Percentiles rank a stretch among this genome's conserved stretches.
Evolutionary conservation across 2,797 vertebrate genomes (phyloP).

Genomic region (Allochrocebus solatus): DNA sequence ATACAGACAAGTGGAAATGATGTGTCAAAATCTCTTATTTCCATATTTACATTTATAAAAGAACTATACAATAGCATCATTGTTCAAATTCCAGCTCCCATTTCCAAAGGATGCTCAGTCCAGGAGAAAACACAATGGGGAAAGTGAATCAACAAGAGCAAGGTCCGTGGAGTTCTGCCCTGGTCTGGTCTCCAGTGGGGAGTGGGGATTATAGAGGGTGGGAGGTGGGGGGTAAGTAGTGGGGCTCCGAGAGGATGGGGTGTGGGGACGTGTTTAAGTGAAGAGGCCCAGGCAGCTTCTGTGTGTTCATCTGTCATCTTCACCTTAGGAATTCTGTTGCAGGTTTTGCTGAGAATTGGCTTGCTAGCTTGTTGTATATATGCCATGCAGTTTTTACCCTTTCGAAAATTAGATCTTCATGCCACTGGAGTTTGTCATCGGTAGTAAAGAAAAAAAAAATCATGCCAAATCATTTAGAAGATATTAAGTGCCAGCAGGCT

Average conservation of each 20-base stretch:
- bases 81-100: slow-evolving; percentile 74
- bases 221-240: neutral
- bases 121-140: slow-evolving; percentile 54
- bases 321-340: slow-evolving; percentile 60
- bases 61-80: slow-evolving; percentile 74
- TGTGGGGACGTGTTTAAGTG: neutral
- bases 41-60: slow-evolving; percentile 86
- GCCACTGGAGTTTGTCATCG: slow-evolving; percentile 88
- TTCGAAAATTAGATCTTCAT: slow-evolving; percentile 91
- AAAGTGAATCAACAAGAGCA: slow-evolving; percentile 47
- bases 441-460: slow-evolving; percentile 86
- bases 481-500: slow-evolving; percentile 85
- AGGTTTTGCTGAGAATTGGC: slow-evolving; percentile 81
- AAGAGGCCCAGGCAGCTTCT: slow-evolving; percentile 52
- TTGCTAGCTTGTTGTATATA: slow-evolving; percentile 84
- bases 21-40: slow-evolving; percentile 87
- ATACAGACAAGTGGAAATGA: slow-evolving; percentile 87
- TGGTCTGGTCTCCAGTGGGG: neutral
- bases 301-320: slow-evolving; percentile 36
- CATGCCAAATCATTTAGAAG: slow-evolving; percentile 91
- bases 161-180: slow-evolving; percentile 33
- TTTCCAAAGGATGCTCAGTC: slow-evolving; percentile 73
- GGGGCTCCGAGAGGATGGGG: neutral
- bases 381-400: slow-evolving; percentile 94
- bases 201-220: neutral